Percentiles rank a stretch among this genome's conserved stretches.
Evolutionary conservation across 2,797 vertebrate species (phyloP).

Genomic region (Cichlasoma orientale): DNA sequence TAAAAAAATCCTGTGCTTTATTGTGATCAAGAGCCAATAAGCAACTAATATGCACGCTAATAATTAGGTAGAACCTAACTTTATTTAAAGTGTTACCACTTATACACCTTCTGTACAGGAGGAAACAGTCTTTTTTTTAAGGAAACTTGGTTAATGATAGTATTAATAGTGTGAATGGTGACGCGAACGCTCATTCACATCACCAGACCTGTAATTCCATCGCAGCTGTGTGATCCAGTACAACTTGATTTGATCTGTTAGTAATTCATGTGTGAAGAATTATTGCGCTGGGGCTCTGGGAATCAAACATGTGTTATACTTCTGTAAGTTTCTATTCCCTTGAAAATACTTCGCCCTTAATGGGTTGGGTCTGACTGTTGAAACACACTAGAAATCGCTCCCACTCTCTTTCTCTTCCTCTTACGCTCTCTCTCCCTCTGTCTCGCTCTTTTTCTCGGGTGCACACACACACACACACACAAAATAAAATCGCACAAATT

Average conservation of each 20-base stretch:
- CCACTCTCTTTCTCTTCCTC: conserved; percentile 31
- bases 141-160: conserved; percentile 10
- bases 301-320: conserved; percentile 68
- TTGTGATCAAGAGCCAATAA: background rate
- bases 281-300: conserved; percentile 56
- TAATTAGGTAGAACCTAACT: background rate
- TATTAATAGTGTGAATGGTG: conserved; percentile 5
- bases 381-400: conserved; percentile 42
- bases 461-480: background rate
- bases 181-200: conserved; percentile 13
- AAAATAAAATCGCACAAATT: conserved; percentile 28
- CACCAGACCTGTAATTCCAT: conserved; percentile 14
- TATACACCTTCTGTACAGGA: background rate
- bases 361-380: conserved; percentile 45
- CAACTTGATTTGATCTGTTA: conserved; percentile 59
- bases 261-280: conserved; percentile 62
- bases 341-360: conserved; percentile 54
- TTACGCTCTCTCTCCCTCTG: background rate
- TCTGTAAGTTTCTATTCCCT: conserved; percentile 64
- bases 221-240: conserved; percentile 50
- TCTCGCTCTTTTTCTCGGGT: background rate
- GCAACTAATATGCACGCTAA: background rate
- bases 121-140: background rate
- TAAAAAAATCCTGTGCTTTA: background rate
- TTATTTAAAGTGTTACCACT: background rate